These are phyloP conservation scores for Drosophila histrio DNA, from an alignment of 2,888 invertebrate genomes.

Conservation along the genomic window DNA sequence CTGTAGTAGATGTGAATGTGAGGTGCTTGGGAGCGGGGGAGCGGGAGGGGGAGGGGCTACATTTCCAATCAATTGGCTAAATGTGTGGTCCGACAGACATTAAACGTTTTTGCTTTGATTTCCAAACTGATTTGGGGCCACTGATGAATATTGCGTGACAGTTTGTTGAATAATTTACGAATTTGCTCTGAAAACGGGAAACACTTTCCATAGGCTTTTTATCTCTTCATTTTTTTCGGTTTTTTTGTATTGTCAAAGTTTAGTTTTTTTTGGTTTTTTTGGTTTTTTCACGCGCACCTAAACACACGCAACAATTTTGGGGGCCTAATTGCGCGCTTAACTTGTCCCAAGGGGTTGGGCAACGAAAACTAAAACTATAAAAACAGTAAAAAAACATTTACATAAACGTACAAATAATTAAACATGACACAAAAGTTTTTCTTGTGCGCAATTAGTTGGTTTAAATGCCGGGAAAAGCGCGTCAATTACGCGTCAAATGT, in stretches of 20 bases:
- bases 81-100: constrained; percentile 50
- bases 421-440: constrained; percentile 71
- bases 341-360: constrained; percentile 28
- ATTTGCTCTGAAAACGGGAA: constrained; percentile 42
- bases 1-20: constrained; percentile 18
- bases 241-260: constrained; percentile 21
- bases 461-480: constrained; percentile 75
- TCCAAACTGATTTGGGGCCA: constrained; percentile 37
- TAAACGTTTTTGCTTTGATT: constrained; percentile 70
- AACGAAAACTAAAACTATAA: background rate
- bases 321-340: constrained; percentile 72
- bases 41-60: background rate
- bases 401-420: constrained; percentile 80
- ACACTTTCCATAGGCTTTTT: constrained; percentile 40
- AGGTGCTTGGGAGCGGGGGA: background rate
- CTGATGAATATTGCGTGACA: constrained; percentile 74
- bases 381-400: constrained; percentile 50
- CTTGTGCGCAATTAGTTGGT: constrained; percentile 79
- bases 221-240: background rate
- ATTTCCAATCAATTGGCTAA: constrained; percentile 65
- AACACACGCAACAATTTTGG: constrained; percentile 75
- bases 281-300: constrained; percentile 75
- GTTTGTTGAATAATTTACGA: constrained; percentile 80
- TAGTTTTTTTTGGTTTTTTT: constrained; percentile 3
- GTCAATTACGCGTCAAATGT: constrained; percentile 72